Base-by-base conservation (phyloP, 2,113 vertebrate species). In the Salvelinus alpinus region DNA sequence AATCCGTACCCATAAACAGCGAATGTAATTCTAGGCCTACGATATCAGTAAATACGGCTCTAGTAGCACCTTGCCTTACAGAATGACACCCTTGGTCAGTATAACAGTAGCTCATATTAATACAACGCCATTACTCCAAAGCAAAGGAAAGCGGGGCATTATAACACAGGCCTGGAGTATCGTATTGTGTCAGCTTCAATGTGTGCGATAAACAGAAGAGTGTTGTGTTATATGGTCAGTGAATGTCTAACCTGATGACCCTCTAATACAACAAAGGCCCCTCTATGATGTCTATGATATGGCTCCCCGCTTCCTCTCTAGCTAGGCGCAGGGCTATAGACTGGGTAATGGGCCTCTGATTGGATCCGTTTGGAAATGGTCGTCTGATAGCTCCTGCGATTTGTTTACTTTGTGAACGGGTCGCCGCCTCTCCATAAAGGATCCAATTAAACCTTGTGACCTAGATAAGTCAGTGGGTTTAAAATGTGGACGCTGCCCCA, bases 381-480 rank as follows among this genome's bases (percentile, higher is more conserved):
- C 68, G 2, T 29, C 47, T 75, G 70, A 80, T 60, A 57, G 13
- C 27, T 70, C 0, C n/a, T 83, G 66, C 72, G 31, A 82, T 82
- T 83, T 80, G 60, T 62, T 71, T 66, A 60, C 6, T 44, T 65
- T 83, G 71, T 51, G n/a, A 22, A 66, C 60, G 69, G 64, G 54
- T 47, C 70, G 71, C 59, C 77, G 57, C 60, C 71, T 75, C 71
- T 77, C 65, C 73, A 81, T 72, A 78, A 85, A 71, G 72, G 78
- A 79, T 79, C 81, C 65, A 77, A 82, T 81, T 84, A 80, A 82
- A 86, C 76, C 59, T 78, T 38, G 65, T 59, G 76, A 84, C 76
- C 81, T 73, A 79, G 81, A 88, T 78, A 85, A 70, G 67, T 78
- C 73, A 16, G 64, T 73, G 67, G 66, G 72, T 68, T 75, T 78